Evolutionary conservation across 2,797 vertebrate species (phyloP).

Genomic region (Microchirus variegatus): DNA sequence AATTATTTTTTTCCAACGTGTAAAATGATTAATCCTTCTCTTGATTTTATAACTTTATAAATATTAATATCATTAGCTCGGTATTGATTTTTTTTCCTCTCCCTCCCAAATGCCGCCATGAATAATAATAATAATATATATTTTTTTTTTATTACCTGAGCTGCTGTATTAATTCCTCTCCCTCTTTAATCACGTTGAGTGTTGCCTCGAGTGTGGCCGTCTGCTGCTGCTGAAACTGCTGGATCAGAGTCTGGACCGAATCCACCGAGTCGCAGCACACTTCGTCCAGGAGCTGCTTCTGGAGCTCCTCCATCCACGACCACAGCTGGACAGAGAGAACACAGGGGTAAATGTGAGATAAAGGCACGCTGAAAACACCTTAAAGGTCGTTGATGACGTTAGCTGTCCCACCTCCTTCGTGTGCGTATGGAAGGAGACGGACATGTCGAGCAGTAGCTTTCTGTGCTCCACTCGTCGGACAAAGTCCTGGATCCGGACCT

Average conservation of each 20-base stretch:
- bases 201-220: slow-evolving; percentile 95
- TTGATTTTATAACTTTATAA: slow-evolving; percentile 86
- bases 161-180: slow-evolving; percentile 97
- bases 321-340: slow-evolving; percentile 90
- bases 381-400: background rate
- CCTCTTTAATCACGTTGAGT: slow-evolving; percentile 98
- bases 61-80: slow-evolving; percentile 17
- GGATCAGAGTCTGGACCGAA: slow-evolving; percentile 95
- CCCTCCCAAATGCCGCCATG: background rate
- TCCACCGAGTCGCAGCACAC: slow-evolving; percentile 96
- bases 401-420: slow-evolving; percentile 84
- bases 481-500: slow-evolving; percentile 98
- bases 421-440: slow-evolving; percentile 98
- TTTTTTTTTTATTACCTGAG: slow-evolving; percentile 85
- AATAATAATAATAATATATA: background rate
- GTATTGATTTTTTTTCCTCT: background rate
- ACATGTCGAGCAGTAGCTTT: slow-evolving; percentile 98
- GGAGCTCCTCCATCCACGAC: slow-evolving; percentile 99
- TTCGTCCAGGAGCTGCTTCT: slow-evolving; percentile 97
- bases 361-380: no score
- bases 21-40: slow-evolving; percentile 75
- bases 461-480: slow-evolving; percentile 96
- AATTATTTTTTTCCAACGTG: slow-evolving; percentile 79
- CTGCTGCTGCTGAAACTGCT: slow-evolving; percentile 99
- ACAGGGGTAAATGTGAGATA: background rate